Base-by-base conservation (phyloP, 2,113 vertebrate species). In the Tricholaema leucomelas region DNA sequence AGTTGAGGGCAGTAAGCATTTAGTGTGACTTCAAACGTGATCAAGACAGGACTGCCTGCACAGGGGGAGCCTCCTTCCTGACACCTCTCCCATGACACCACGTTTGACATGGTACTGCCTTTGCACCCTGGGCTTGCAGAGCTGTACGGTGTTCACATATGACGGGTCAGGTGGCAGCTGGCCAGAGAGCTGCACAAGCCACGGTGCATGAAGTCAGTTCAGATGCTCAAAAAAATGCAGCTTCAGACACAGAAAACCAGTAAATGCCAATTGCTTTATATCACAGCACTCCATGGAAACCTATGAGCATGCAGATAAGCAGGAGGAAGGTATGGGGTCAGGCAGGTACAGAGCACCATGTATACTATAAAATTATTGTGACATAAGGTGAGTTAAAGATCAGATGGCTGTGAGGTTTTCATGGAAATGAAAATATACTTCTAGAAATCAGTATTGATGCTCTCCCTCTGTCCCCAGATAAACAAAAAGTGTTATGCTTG, bases 191-290 rank as follows among this genome's bases (percentile, higher is more conserved):
- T 78, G 44, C 35, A 56, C 4, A 1, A 25, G 24, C 63, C 81
- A 76, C 54, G 24, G 21, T 14, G 25, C 44, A 55, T 14, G 25
- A 72, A 70, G 69, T 82, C 74, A 65, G 31, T 11, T 87, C 44
- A 56, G 63, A 42, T 44, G 28, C 48, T 36, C 31, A 10, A 83
- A 81, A 88, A 61, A 55, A n/a, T 61, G n/a, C 11, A 69, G 54
- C 42, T 91, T 90, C 64, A 71, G 56, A 54, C 50, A 48, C 24
- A 91, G 70, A 88, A 92, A 71, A 80, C 50, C 63, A 30, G 52
- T 56, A 81, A 93, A 86, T 25, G 40, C 20, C 71, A 35, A 50
- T 33, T 72, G n/a, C 54, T 85, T 55, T 82, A 10, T 20, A 88
- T 44, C 46, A 69, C n/a, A 33, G 38, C 5, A 17, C 13, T 30